Evolutionary conservation across 1,140 invertebrate species (phyloP), one percentile per base, ranked within the genome.

Genomic region (Pogonomyrmex barbatus): DNA sequence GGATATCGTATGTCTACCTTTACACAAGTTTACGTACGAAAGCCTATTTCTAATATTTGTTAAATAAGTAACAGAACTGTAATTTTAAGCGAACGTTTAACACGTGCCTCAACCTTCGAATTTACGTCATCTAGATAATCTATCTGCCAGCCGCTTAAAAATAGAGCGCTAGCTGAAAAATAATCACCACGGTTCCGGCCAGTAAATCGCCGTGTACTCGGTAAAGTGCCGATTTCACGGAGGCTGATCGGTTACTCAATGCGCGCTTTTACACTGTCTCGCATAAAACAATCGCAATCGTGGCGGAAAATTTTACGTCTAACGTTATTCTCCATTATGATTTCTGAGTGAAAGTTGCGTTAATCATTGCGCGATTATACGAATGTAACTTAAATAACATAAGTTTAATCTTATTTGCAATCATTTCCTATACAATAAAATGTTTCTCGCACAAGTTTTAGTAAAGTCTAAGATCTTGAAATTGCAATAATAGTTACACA

Each of bases 151-250:
- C 1, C 8, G 17, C 12, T 68, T 81, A 68, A 81, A 81, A 81
- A 54, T 56, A 68, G 36, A 56, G 12, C n/a, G 47, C 12, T 33
- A 24, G 10, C 45, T 68, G 39, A 81, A 81, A 70, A 85, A 70
- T 62, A 47, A 85, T 68, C 24, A 36, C 2, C 12, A 5, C 24
- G 5, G 70, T 62, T 77, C 45, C 12, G 67, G 3, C 10, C 12
- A 42, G 50, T 56, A 54, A 84, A 65, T 17, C 42, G 12, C 10
- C 60, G 33, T 85, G 39, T 24, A 36, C 36, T 1, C 17, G 17
- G 42, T n/a, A 76, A 87, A 87, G 5, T 58, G 47, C 17, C 30
- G 42, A 50, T 87, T 87, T 87, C 65, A 78, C 63, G 65, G 73
- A 36, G 47, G 24, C 5, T 63, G 84, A 86, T 86, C 50, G 9